Conservation (phyloP, 2,113 vertebrate genomes). For the Poecilia latipinna region DNA sequence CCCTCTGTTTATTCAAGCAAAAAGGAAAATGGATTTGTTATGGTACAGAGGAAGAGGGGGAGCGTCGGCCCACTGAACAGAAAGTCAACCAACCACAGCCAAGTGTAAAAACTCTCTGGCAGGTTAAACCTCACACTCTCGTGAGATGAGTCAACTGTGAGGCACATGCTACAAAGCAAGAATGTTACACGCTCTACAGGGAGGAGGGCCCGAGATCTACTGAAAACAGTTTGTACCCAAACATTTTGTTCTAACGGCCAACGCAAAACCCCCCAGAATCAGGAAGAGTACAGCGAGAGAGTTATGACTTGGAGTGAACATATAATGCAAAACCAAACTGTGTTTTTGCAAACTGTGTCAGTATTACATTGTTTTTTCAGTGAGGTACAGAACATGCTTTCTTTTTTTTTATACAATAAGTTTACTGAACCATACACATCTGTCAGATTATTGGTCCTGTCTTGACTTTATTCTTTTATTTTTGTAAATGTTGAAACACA, state of each 20-base stretch:
- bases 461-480: neutral
- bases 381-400: neutral
- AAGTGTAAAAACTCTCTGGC: conserved; percentile 61
- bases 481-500: neutral
- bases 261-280: neutral
- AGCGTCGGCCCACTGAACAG: conserved; percentile 25
- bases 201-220: conserved; percentile 20
- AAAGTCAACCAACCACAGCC: conserved; percentile 57
- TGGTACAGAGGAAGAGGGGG: conserved; percentile 26
- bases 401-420: neutral
- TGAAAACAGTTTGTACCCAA: conserved; percentile 72
- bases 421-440: neutral
- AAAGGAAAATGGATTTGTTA: conserved; percentile 34
- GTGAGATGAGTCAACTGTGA: conserved; percentile 78
- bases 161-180: conserved; percentile 55
- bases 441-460: neutral
- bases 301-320: neutral
- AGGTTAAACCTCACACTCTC: conserved; percentile 68
- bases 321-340: neutral
- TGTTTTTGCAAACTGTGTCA: neutral
- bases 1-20: conserved; percentile 18
- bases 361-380: neutral
- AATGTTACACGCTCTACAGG: conserved; percentile 62
- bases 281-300: neutral
- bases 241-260: conserved; percentile 62